These are phyloP conservation scores for Diachrysia chrysitis DNA, from an alignment of 2,888 invertebrate genomes.

Conservation along the genomic window DNA sequence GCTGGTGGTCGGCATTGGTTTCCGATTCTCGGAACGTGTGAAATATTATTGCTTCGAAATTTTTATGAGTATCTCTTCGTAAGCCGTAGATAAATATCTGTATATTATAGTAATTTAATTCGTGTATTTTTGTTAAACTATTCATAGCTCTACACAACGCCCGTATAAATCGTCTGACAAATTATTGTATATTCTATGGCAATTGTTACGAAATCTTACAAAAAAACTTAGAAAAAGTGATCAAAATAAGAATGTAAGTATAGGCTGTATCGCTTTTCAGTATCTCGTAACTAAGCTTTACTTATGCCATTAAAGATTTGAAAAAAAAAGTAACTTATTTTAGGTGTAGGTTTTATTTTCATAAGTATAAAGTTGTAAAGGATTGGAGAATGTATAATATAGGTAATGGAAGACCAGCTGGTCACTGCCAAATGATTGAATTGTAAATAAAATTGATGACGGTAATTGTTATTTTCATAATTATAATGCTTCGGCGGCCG, in stretches of 20 bases:
- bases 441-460: constrained; percentile 66
- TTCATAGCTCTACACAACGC: constrained; percentile 15
- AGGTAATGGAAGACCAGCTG: constrained; percentile 77
- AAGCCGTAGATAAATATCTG: constrained; percentile 40
- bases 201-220: constrained; percentile 26
- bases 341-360: constrained; percentile 64
- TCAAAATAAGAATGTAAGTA: constrained; percentile 33
- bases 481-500: constrained; percentile 7
- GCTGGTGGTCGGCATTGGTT: not conserved
- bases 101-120: constrained; percentile 35
- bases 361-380: constrained; percentile 44
- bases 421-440: constrained; percentile 80
- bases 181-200: constrained; percentile 5
- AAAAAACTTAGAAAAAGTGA: constrained; percentile 23
- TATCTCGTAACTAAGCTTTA: constrained; percentile 62
- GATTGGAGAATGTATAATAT: constrained; percentile 46
- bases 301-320: constrained; percentile 62
- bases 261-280: constrained; percentile 43
- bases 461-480: constrained; percentile 16
- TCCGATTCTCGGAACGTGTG: not conserved
- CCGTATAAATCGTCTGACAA: constrained; percentile 49
- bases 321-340: constrained; percentile 64
- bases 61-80: constrained; percentile 46
- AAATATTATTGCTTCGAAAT: constrained; percentile 32
- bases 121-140: constrained; percentile 20